Percentiles rank a stretch among this genome's conserved stretches.
phyloP scores from a whole-genome alignment of 2,113 vertebrate species.

The Oplegnathus fasciatus region DNA sequence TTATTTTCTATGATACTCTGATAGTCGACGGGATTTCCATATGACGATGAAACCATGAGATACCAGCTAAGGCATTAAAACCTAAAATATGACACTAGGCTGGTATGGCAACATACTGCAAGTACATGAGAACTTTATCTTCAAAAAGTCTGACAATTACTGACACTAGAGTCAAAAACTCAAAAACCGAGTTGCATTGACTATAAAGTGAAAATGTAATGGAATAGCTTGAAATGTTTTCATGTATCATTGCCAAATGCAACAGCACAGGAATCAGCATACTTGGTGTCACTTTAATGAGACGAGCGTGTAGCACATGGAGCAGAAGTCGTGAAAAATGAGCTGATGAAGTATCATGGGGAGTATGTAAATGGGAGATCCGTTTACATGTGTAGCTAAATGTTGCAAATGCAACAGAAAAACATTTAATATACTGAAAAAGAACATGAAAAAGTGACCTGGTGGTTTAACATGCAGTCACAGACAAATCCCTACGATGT shows the following conservation, averaged over 20 bases:
- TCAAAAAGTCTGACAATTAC: background rate
- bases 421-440: background rate
- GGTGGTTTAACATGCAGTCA: background rate
- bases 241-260: background rate
- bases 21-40: background rate
- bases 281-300: slow-evolving; percentile 10
- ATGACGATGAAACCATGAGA: background rate
- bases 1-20: background rate
- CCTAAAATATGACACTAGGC: background rate
- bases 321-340: background rate
- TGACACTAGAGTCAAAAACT: background rate
- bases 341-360: background rate
- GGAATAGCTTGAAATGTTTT: background rate
- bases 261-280: slow-evolving; percentile 11
- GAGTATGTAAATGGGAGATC: background rate
- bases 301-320: background rate
- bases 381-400: background rate
- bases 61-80: background rate
- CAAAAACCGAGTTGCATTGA: background rate
- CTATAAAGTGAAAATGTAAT: background rate
- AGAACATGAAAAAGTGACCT: background rate
- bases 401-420: background rate
- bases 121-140: background rate
- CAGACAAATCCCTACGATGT: slow-evolving; percentile 3
- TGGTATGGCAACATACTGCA: background rate